Evolutionary conservation across 2,113 vertebrate species (phyloP), one percentile per base, ranked within the genome.

Genomic region (Rhegmatorhina hoffmannsi): DNA sequence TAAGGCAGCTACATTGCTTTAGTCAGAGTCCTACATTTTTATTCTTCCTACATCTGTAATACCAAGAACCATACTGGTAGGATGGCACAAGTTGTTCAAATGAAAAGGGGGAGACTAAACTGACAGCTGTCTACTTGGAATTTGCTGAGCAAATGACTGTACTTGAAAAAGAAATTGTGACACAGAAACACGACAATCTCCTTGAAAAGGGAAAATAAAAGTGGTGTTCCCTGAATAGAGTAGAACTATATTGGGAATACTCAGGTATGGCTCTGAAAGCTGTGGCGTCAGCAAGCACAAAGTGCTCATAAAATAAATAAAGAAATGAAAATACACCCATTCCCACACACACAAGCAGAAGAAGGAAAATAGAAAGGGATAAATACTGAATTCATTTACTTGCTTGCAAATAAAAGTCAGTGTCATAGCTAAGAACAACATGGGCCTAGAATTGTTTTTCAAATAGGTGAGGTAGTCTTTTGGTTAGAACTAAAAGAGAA

Each of bases 321-420:
- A 76, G 72, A 84, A 75, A 92, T 40, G 8, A 75, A 85, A 93
- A 93, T 49, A 72, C 58, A 53, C n/a, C 34, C 36, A 55, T 69
- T 93, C 55, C 40, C 88, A 85, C 75, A 77, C 36, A 83, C 1
- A 4, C 43, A 92, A 86, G 70, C 68, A 87, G 77, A 92, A 79
- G 7, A 33, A 13, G 9, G 25, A 17, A 75, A 94, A 70, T 6
- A 87, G 72, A 79, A 90, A 73, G 12, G 24, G 13, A 77, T 62
- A 86, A 95, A 87, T 26, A 95, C 7, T 64, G 62, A 91, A 20
- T 90, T 95, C 28, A 38, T 16, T 94, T 92, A 66, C 34, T 58
- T 77, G 28, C 36, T 50, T 86, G 13, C 7, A 0, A 88, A 74
- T 86, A 24, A 73, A 96, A 94, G 49, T 56, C 36, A 85, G 4